phyloP scores from a whole-genome alignment of 1,140 invertebrate species.

The Caenorhabditis brenneri region DNA sequence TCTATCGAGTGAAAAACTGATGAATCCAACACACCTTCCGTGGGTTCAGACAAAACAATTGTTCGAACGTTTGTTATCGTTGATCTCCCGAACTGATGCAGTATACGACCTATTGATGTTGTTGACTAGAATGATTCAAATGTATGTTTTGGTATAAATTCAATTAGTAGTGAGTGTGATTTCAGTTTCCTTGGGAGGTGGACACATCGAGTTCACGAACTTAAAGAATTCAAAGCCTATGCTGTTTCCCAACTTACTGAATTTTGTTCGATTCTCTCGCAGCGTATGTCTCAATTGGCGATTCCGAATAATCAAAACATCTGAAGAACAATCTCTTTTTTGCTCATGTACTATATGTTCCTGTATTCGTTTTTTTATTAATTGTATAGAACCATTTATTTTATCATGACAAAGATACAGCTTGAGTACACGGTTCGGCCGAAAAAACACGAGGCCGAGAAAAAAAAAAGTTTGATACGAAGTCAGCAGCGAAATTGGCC shows the following conservation, averaged over 20 bases:
- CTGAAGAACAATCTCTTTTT: background rate
- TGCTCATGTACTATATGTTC: background rate
- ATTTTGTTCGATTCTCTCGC: background rate
- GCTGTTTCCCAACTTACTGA: background rate
- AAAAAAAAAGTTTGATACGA: no score
- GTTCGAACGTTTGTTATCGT: background rate
- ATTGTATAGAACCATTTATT: no score
- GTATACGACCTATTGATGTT: background rate
- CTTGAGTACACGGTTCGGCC: no score
- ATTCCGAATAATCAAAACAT: background rate
- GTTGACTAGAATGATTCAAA: background rate
- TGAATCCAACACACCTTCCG: background rate
- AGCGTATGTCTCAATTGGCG: background rate
- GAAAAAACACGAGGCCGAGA: no score
- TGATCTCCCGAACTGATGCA: background rate
- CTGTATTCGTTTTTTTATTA: background rate
- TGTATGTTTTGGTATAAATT: background rate
- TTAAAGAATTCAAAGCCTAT: background rate
- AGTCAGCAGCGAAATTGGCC: no score
- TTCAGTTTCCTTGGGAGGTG: background rate
- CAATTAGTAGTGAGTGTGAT: background rate
- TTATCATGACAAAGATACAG: no score
- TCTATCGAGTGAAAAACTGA: background rate
- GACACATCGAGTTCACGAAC: background rate
- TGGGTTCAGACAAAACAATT: slow-evolving; percentile 9